These are phyloP conservation scores for Eublepharis macularius DNA, from an alignment of 2,113 vertebrate genomes.

Conservation along the genomic window DNA sequence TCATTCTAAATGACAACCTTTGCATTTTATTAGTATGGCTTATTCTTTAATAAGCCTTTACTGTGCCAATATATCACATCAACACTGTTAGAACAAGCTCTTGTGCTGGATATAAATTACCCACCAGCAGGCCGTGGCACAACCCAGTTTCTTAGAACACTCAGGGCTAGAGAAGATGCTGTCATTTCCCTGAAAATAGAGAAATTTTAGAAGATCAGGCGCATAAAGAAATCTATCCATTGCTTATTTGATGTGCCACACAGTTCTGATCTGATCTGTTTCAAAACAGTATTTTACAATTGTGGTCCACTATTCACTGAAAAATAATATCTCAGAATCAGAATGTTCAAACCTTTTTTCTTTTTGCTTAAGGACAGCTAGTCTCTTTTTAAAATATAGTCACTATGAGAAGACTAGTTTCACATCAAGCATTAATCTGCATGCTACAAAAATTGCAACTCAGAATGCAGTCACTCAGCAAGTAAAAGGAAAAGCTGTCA, in stretches of 20 bases:
- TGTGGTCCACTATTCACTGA: too few species aligned
- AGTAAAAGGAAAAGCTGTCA: not conserved
- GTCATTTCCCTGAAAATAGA: not conserved
- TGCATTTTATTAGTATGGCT: slow-evolving; percentile 67
- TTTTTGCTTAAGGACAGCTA: not conserved
- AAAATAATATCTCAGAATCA: too few species aligned
- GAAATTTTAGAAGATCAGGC: not conserved
- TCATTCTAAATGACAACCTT: slow-evolving; percentile 68
- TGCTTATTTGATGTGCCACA: not conserved
- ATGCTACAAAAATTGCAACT: not conserved
- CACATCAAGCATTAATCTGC: not conserved
- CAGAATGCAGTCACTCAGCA: not conserved
- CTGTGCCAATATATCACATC: slow-evolving; percentile 54
- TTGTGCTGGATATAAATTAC: slow-evolving; percentile 60
- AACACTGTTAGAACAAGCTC: slow-evolving; percentile 58
- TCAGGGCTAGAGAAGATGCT: slow-evolving; percentile 1
- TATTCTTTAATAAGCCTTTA: slow-evolving; percentile 69
- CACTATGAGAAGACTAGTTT: not conserved
- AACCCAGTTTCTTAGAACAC: slow-evolving; percentile 28
- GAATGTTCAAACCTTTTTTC: not conserved
- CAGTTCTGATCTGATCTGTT: not conserved
- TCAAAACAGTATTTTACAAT: not conserved
- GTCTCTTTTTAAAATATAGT: not conserved
- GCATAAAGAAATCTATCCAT: not conserved
- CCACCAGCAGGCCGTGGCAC: slow-evolving; percentile 43